Evolutionary conservation across 2,113 vertebrate species (phyloP).

Genomic region (Vombatus ursinus): DNA sequence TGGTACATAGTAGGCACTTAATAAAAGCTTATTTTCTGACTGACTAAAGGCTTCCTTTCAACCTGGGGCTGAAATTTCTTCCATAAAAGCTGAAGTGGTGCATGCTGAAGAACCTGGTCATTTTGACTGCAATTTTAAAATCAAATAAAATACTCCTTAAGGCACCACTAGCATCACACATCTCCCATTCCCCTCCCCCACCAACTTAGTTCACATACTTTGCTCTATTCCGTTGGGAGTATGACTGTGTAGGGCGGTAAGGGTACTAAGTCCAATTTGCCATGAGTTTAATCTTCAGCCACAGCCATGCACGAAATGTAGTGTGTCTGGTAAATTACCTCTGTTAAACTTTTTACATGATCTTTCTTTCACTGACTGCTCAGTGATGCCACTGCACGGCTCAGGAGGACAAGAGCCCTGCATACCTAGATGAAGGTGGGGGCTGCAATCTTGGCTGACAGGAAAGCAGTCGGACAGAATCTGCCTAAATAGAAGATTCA

Average conservation of each 20-base stretch:
- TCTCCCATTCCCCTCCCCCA: background rate
- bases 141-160: background rate
- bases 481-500: background rate
- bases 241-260: background rate
- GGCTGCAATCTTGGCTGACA: rapidly evolving
- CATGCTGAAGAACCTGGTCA: background rate
- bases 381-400: background rate
- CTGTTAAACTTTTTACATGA: background rate
- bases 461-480: background rate
- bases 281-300: background rate
- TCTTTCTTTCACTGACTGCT: background rate
- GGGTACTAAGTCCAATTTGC: background rate
- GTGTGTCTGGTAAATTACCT: background rate
- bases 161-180: rapidly evolving
- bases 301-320: background rate
- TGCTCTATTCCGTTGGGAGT: background rate
- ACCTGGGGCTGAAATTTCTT: background rate
- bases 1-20: background rate
- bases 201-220: background rate
- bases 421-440: background rate
- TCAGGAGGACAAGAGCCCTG: background rate
- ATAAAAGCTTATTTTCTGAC: background rate
- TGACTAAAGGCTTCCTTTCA: background rate
- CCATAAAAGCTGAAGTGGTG: background rate
- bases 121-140: background rate